A percentile compares a stretch with the other conserved stretches of the same genome.
These are phyloP conservation scores for Tenualosa ilisha DNA, from an alignment of 2,797 vertebrate species.

Conservation along the genomic window DNA sequence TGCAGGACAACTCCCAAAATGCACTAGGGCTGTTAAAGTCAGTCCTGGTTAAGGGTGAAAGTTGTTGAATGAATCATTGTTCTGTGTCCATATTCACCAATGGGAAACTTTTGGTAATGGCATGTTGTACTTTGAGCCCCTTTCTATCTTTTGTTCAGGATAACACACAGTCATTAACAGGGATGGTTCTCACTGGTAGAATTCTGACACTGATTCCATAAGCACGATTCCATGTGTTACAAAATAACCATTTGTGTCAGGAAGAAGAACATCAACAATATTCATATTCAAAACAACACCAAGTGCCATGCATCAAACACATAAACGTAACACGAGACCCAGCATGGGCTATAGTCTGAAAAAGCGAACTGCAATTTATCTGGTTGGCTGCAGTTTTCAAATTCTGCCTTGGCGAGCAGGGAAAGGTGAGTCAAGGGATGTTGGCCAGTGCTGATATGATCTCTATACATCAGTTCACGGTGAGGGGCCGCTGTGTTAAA, in stretches of 20 bases:
- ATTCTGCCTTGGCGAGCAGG: background rate
- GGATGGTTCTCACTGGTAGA: background rate
- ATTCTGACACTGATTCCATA: background rate
- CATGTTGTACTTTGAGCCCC: too few species aligned
- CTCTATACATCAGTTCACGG: background rate
- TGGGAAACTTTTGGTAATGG: background rate
- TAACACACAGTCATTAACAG: background rate
- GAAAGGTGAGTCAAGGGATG: background rate
- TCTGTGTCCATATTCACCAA: background rate
- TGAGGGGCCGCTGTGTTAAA: background rate
- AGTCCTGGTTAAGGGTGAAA: constrained; percentile 5
- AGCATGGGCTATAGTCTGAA: background rate
- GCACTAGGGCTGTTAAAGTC: background rate
- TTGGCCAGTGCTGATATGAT: background rate
- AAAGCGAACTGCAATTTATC: background rate
- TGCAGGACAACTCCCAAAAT: background rate
- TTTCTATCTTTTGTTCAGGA: background rate
- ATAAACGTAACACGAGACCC: background rate
- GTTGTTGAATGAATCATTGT: background rate
- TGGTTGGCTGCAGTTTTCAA: background rate
- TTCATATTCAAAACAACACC: background rate
- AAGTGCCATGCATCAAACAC: background rate
- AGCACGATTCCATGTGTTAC: background rate
- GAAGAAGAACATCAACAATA: too few species aligned
- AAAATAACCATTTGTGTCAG: background rate